Percentiles rank a stretch among this genome's conserved stretches.
Evolutionary conservation across 2,888 invertebrate genomes (phyloP).

Genomic region (Macroteleia sp.): DNA sequence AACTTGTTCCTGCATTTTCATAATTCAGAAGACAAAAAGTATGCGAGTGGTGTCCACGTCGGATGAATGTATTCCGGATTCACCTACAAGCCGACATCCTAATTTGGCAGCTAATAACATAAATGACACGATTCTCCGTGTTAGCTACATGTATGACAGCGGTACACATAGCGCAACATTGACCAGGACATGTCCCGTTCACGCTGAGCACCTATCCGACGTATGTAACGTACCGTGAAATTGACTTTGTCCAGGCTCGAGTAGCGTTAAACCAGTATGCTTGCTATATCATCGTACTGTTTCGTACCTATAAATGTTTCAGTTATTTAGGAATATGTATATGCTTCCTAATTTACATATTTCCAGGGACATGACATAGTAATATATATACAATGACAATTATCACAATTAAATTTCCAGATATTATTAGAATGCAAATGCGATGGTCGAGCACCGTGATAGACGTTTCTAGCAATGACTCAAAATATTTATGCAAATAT

Average conservation of each 20-base stretch:
- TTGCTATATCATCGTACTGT: constrained; percentile 50
- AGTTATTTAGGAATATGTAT: constrained; percentile 51
- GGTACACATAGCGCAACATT: constrained; percentile 58
- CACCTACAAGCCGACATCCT: constrained; percentile 31
- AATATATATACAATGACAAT: constrained; percentile 16
- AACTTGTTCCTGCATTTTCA: not conserved
- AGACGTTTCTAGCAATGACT: too few relatives aligned
- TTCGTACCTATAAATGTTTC: constrained; percentile 55
- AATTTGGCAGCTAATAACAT: constrained; percentile 60
- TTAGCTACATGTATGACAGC: constrained; percentile 51
- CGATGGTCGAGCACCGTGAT: too few relatives aligned
- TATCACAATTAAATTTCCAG: constrained; percentile 12
- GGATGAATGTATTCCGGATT: constrained; percentile 25
- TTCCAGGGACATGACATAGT: constrained; percentile 12
- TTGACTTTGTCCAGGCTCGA: constrained; percentile 66
- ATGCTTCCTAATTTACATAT: constrained; percentile 36
- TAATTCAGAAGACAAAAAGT: not conserved
- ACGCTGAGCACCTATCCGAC: constrained; percentile 64
- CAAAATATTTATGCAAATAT: too few relatives aligned
- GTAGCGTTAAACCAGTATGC: constrained; percentile 64
- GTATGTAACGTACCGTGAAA: constrained; percentile 69
- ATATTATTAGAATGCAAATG: constrained; percentile 16
- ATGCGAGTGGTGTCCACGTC: not conserved
- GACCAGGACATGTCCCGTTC: constrained; percentile 61
- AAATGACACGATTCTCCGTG: constrained; percentile 56